Evolutionary conservation across 2,888 invertebrate species (phyloP), one percentile per base, ranked within the genome.

Genomic region (Lissocephala sabroskyi): DNA sequence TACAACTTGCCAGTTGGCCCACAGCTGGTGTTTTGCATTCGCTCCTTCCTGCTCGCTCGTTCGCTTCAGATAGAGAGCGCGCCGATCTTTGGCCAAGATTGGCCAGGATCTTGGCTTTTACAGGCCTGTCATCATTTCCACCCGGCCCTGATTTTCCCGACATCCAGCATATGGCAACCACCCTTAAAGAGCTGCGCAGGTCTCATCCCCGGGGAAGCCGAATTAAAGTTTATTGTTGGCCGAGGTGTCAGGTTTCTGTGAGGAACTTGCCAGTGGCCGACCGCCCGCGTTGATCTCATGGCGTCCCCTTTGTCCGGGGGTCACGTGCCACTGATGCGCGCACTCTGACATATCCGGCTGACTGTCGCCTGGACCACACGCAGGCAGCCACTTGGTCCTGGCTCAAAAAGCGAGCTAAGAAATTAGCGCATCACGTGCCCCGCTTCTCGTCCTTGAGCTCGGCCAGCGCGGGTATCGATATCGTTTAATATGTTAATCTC

Each of bases 401-500:
- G 32, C 35, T 35, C 33, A 18, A n/a, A 33, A 14, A 29, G 35
- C 23, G 5, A 17, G 17, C 26, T 6, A 53, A 59, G 74, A 64
- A 76, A 76, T 79, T 79, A 76, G 79, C 79, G 60, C 76, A 79
- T 76, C 76, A 76, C 79, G 76, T 79, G 79, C 76, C 58, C 46
- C 59, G n/a, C n/a, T 56, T 65, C 70, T 70, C 65, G 68, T 74
- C 74, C 77, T 62, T 46, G 52, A 47, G 56, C 61, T 52, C 41
- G 16, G 59, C 48, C 55, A 51, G 47, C 52, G 43, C 30, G 46
- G 48, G 56, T 59, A 75, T 75, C 73, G 79, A 73, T 78, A 78
- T 75, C 73, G 68, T 67, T 76, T 73, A 65, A 71, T 71, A 67
- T 71, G 79, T 77, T 77, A 77, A 70, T 77, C 75, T 70, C 46